A percentile compares a stretch with the other conserved stretches of the same genome.
These are phyloP conservation scores for Trachelus stipa DNA, from an alignment of 2,888 invertebrate genomes.

Conservation along the genomic window DNA sequence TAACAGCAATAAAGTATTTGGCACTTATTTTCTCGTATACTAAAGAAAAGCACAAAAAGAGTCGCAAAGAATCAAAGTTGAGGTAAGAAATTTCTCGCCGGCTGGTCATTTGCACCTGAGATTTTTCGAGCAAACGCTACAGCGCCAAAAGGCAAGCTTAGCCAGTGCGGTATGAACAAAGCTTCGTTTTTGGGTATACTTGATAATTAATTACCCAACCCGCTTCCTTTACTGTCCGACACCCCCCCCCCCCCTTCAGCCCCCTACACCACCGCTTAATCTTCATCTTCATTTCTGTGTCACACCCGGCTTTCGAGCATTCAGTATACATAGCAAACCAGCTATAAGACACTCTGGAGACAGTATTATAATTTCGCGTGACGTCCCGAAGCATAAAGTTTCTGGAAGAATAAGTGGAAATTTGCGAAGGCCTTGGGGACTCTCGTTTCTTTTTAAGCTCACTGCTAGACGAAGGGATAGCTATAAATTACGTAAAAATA, in stretches of 20 bases:
- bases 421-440: not conserved
- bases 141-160: not conserved
- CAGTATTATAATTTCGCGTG: not conserved
- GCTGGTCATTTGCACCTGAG: not conserved
- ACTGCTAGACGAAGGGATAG: not conserved
- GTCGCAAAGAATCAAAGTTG: not conserved
- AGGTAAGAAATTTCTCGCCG: not conserved
- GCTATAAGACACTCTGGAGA: not conserved
- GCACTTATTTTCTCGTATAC: not conserved
- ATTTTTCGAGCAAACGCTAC: not conserved
- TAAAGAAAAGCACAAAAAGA: not conserved
- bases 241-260: not conserved
- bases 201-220: not conserved
- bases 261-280: not conserved
- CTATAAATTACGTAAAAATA: not conserved
- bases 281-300: constrained; percentile 6
- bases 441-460: not conserved
- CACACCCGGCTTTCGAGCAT: not conserved
- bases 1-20: not conserved
- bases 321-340: not conserved
- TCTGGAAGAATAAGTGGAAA: not conserved
- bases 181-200: constrained; percentile 1
- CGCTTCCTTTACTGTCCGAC: not conserved
- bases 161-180: not conserved
- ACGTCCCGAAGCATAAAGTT: constrained; percentile 4